phyloP scores from a whole-genome alignment of 2,797 vertebrate genomes.

The Percopsis omiscomaycus region DNA sequence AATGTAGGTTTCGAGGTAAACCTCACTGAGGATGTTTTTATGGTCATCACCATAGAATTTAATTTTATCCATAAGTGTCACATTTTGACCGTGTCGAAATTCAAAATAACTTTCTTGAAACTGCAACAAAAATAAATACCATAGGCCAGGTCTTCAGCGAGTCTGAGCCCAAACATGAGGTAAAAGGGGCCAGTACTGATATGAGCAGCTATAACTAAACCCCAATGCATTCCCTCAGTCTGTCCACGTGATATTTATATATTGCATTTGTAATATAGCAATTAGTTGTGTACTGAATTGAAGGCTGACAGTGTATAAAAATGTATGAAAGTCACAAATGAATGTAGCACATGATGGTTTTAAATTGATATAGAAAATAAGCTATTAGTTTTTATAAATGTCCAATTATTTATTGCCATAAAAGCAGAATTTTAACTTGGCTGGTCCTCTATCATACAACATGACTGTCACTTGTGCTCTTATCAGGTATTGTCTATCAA shows the following conservation, averaged over 20 bases:
- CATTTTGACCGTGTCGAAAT: neutral
- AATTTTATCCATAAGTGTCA: slow-evolving; percentile 23
- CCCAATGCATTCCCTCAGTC: slow-evolving; percentile 52
- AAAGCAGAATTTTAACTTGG: slow-evolving; percentile 37
- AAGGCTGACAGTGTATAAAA: slow-evolving; percentile 42
- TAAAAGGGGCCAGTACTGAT: slow-evolving; percentile 30
- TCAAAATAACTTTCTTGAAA: too few species aligned
- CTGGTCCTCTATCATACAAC: slow-evolving; percentile 21
- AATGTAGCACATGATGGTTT: slow-evolving; percentile 67
- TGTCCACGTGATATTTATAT: slow-evolving; percentile 62
- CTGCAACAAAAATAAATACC: too few species aligned
- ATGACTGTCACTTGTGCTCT: slow-evolving; percentile 26
- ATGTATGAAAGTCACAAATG: slow-evolving; percentile 62
- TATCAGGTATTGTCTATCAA: slow-evolving; percentile 32
- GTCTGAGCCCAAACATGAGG: slow-evolving; percentile 22
- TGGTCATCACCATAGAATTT: slow-evolving; percentile 20
- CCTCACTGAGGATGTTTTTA: slow-evolving; percentile 36
- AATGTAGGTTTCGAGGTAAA: slow-evolving; percentile 30
- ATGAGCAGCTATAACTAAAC: slow-evolving; percentile 66
- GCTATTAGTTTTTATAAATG: slow-evolving; percentile 52
- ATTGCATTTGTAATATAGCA: slow-evolving; percentile 57
- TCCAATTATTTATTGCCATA: slow-evolving; percentile 61
- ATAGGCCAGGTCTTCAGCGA: slow-evolving; percentile 2
- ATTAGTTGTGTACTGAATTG: slow-evolving; percentile 46
- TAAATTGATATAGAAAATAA: slow-evolving; percentile 51